Evolutionary conservation across 2,797 vertebrate genomes (phyloP).

Genomic region (Chelidonichthys spinosus): DNA sequence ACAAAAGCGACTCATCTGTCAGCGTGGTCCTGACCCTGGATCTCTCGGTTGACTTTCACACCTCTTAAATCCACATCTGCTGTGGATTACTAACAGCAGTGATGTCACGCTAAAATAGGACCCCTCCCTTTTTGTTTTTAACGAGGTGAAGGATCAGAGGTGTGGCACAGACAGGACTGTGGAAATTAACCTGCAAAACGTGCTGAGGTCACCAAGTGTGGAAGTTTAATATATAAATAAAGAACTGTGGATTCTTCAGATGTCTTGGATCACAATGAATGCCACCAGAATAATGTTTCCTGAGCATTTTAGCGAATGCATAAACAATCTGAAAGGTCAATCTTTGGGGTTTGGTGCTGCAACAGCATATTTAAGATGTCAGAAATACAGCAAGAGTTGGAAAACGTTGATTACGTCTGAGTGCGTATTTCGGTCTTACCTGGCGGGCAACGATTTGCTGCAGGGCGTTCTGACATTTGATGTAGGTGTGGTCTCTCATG

Average conservation of each 20-base stretch:
- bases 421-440: conserved; percentile 74
- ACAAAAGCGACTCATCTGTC: neutral
- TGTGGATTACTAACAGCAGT: conserved; percentile 39
- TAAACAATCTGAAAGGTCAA: neutral
- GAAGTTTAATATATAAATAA: neutral
- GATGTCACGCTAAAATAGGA: conserved; percentile 54
- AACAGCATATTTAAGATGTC: neutral
- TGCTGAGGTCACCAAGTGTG: neutral
- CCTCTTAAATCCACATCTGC: conserved; percentile 58
- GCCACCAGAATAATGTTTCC: neutral
- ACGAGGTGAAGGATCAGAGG: conserved; percentile 48
- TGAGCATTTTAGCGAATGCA: neutral
- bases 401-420: too few relatives aligned
- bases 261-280: conserved; percentile 4
- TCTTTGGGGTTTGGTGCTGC: neutral
- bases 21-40: neutral
- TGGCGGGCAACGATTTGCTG: conserved; percentile 97
- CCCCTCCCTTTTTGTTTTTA: conserved; percentile 55
- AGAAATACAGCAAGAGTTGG: too few relatives aligned
- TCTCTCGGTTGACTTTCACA: conserved; percentile 31
- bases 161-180: conserved; percentile 25
- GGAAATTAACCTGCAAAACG: conserved; percentile 40
- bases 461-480: conserved; percentile 97
- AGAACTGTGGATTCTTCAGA: neutral
- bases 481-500: conserved; percentile 96